Evolutionary conservation across 2,113 vertebrate species (phyloP), one percentile per base, ranked within the genome.

Genomic region (Tylochromis polylepis): DNA sequence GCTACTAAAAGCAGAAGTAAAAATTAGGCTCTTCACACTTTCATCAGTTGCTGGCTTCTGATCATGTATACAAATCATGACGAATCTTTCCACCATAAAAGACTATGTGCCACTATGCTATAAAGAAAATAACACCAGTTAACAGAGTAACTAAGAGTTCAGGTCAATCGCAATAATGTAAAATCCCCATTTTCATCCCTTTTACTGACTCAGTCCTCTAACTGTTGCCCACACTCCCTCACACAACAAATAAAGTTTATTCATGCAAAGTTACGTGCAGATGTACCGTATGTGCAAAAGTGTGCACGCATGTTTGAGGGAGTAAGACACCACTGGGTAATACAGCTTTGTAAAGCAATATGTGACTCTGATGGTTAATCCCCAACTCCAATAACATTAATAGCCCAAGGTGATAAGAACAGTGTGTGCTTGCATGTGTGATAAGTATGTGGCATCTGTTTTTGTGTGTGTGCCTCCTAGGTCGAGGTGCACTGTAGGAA

Each of bases 401-500:
- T 92, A 95, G 94, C 91, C 85, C 79, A 82, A 84, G 91, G 93
- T 92, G 94, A 93, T 84, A 91, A 88, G 81, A 89, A 82, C 65
- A 49, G 24, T 83, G 84, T 62, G 79, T 81, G 83, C 57, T 12
- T 81, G 51, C 78, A 81, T 84, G 84, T 82, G 91, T 81, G 90
- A 82, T 86, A 91, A 87, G 88, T 90, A 86, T 80, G 86, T 55
- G 62, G 85, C 31, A 49, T 24, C 24, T 85, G 79, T 41, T 16
- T 58, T 79, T 86, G 87, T 60, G 85, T 91, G 86, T 80, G 85
- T 81, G 75, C 82, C 81, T 93, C 85, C 87, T 79, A 93, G 93
- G 94, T 92, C 65, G 88, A 93, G 94, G 91, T 95, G 95, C 94
- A 96, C 95, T 96, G 95, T 93, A 95, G 95, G 94, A 96, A 96